These are phyloP conservation scores for Champsocephalus gunnari DNA, from an alignment of 2,797 vertebrate genomes.

Conservation along the genomic window DNA sequence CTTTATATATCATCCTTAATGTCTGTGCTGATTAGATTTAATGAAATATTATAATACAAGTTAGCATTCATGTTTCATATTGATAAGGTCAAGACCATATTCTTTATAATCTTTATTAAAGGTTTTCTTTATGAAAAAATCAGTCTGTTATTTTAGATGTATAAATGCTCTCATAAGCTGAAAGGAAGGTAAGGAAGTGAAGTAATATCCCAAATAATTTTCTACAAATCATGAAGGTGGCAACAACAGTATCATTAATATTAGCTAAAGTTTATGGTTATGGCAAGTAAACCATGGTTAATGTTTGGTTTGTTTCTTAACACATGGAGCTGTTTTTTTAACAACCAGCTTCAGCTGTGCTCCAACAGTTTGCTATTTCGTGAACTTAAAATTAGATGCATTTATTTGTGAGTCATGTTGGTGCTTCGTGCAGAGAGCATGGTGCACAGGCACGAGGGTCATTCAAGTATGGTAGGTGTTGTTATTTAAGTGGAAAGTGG, in stretches of 20 bases:
- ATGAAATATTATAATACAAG: not conserved
- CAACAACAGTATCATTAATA: not conserved
- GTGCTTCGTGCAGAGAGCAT: too few species aligned
- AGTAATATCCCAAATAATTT: not conserved
- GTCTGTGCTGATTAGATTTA: not conserved
- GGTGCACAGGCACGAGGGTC: not conserved
- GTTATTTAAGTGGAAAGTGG: not conserved
- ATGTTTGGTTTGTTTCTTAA: not conserved
- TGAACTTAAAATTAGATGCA: not conserved
- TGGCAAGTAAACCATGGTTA: not conserved
- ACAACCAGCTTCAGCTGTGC: not conserved
- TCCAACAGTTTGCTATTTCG: not conserved
- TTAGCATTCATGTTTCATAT: too few species aligned
- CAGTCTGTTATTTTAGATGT: not conserved
- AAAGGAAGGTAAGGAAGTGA: not conserved
- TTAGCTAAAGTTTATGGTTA: not conserved
- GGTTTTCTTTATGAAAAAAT: constrained; percentile 18
- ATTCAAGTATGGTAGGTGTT: not conserved
- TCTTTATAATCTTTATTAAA: too few species aligned
- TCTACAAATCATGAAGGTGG: not conserved
- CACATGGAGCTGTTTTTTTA: not conserved
- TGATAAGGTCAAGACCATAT: too few species aligned
- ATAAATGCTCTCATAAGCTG: not conserved
- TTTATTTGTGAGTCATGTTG: not conserved
- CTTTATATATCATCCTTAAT: not conserved